Conservation (phyloP, 1,140 invertebrate genomes). For the Lasioglossum albipes region DNA sequence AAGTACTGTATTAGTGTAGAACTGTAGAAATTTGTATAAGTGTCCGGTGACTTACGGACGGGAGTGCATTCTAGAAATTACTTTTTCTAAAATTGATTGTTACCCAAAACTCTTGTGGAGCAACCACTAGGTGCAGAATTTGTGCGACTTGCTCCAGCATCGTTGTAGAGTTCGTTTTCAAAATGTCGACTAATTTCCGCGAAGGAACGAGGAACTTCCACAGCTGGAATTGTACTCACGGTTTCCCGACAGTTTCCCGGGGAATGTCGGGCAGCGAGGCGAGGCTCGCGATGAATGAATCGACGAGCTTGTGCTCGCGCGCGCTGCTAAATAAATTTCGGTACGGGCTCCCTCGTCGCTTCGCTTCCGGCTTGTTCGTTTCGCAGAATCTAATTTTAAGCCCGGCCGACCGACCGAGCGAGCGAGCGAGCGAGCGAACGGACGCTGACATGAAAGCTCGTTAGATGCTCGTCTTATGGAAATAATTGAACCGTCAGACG, state of each 20-base stretch:
- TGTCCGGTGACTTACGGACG: too few species aligned
- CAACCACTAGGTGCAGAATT: too few species aligned
- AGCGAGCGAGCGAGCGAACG: constrained; percentile 20
- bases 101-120: too few species aligned
- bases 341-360: constrained; percentile 1
- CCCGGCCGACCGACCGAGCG: constrained; percentile 21
- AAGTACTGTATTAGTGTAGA: too few species aligned
- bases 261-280: background rate
- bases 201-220: too few species aligned
- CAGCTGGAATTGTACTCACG: too few species aligned
- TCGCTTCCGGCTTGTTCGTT: constrained; percentile 55
- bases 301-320: constrained; percentile 13
- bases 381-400: constrained; percentile 62
- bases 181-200: background rate
- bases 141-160: too few species aligned
- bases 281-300: constrained; percentile 49
- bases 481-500: constrained; percentile 58
- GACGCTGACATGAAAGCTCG: constrained; percentile 34
- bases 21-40: too few species aligned
- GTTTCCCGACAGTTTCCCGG: background rate
- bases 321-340: constrained; percentile 58
- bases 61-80: too few species aligned
- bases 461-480: constrained; percentile 55
- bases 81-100: too few species aligned
- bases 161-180: background rate